Evolutionary conservation across 2,888 invertebrate genomes (phyloP), one percentile per base, ranked within the genome.

Genomic region (Andrena camellia): DNA sequence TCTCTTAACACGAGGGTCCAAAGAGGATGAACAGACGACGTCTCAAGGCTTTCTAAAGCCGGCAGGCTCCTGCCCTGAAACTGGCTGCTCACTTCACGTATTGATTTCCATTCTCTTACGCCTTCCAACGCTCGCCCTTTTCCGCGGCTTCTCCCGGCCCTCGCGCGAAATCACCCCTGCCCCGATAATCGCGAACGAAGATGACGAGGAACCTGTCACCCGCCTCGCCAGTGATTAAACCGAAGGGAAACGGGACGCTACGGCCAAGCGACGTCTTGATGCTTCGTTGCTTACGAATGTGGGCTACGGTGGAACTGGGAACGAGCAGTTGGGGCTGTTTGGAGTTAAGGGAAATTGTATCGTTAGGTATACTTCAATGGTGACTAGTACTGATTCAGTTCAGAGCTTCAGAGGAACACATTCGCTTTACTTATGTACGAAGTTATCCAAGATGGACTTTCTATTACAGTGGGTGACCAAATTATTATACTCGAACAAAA

Each of bases 101-200:
- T 93, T 93, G 93, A 93, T 93, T 93, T 93, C 93, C 92, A 93
- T 93, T 93, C 92, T 92, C 91, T 92, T 91, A 91, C 90, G 90
- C 91, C 89, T 90, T 90, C 90, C 90, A 86, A 90, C 91, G 89
- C 89, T 90, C 91, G 90, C 89, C 89, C 91, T 90, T 91, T 90
- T 83, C 75, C 87, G 77, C 80, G 78, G 78, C 78, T 84, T 80
- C 86, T 73, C 50, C 67, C 78, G 67, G 52, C 78, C 42, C 80
- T 72, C 66, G 31, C 60, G 54, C 83, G 76, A 64, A 74, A 74
- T 78, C 73, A 69, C 59, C 78, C 72, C 50, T 63, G 64, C 42
- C 50, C 59, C 62, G 63, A 62, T 50, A 62, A 54, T 26, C 59
- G 57, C 52, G 66, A 63, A 70, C 64, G 54, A 26, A 54, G n/a